Conservation (phyloP, 2,113 vertebrate genomes). For the Dasyurus viverrinus region DNA sequence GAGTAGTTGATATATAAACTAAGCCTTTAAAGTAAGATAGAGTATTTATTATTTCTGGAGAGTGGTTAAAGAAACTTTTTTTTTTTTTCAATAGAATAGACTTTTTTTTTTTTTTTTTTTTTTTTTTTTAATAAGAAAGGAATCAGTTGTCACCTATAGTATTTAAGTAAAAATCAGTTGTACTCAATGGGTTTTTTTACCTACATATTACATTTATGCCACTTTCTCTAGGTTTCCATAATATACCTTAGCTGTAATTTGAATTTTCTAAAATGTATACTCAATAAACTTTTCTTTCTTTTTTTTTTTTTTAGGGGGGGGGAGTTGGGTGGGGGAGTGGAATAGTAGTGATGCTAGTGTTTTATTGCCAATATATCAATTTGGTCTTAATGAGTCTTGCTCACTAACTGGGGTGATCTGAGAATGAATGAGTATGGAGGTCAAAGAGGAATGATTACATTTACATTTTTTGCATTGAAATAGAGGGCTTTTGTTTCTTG, state of each 20-base stretch:
- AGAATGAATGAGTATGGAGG: conserved; percentile 63
- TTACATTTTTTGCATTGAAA: conserved; percentile 70
- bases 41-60: background rate
- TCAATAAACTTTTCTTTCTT: conserved; percentile 3
- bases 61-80: background rate
- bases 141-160: background rate
- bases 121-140: background rate
- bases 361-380: conserved; percentile 74
- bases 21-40: background rate
- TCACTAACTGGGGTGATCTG: conserved; percentile 59
- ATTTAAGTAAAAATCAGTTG: conserved; percentile 47
- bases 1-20: background rate
- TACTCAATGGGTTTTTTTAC: conserved; percentile 58
- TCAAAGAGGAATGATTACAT: conserved; percentile 70
- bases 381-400: conserved; percentile 73
- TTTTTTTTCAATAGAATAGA: background rate
- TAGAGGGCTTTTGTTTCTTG: conserved; percentile 60
- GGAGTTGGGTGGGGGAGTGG: no score
- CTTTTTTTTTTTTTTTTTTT: background rate
- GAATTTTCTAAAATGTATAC: conserved; percentile 55
- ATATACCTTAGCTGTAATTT: conserved; percentile 63
- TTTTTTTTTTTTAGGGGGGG: no score
- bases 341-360: conserved; percentile 57
- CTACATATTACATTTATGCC: conserved; percentile 55
- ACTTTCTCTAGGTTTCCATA: conserved; percentile 53